phyloP scores from a whole-genome alignment of 2,113 vertebrate species.

The Phyllostomus hastatus region DNA sequence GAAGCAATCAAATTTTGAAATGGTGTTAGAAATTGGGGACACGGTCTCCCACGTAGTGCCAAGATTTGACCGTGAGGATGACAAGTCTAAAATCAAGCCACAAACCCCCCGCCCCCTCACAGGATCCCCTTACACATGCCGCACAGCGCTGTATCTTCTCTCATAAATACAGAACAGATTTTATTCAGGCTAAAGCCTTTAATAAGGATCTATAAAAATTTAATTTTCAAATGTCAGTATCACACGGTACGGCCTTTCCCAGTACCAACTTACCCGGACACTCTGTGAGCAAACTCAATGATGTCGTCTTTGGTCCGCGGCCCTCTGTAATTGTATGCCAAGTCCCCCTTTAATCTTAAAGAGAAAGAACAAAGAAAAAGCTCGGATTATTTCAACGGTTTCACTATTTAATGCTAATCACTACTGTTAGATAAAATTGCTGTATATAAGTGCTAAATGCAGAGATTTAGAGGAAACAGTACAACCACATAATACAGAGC shows the following conservation, averaged over 20 bases:
- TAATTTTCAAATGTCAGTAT: not conserved
- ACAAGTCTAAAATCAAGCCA: not conserved
- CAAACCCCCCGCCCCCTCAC: not conserved
- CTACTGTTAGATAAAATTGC: not conserved
- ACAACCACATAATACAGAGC: not conserved
- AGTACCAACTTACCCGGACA: slow-evolving; percentile 90
- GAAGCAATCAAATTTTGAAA: not conserved
- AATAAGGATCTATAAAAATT: not conserved
- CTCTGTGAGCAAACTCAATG: slow-evolving; percentile 96
- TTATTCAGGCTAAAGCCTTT: not conserved
- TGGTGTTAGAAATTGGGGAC: not conserved
- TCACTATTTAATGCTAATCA: not conserved
- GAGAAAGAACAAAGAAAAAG: slow-evolving; percentile 10
- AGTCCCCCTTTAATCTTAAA: slow-evolving; percentile 93
- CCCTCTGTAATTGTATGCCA: slow-evolving; percentile 97
- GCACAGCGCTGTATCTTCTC: not conserved
- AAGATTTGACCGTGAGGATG: not conserved
- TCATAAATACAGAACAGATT: not conserved
- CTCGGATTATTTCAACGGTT: not conserved
- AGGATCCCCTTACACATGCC: not conserved
- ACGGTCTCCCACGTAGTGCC: not conserved
- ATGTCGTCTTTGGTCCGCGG: slow-evolving; percentile 98
- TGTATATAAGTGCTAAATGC: not conserved
- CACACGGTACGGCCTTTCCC: not conserved
- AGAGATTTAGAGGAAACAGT: not conserved